phyloP scores from a whole-genome alignment of 2,113 vertebrate species.

The Capreolus pygargus region DNA sequence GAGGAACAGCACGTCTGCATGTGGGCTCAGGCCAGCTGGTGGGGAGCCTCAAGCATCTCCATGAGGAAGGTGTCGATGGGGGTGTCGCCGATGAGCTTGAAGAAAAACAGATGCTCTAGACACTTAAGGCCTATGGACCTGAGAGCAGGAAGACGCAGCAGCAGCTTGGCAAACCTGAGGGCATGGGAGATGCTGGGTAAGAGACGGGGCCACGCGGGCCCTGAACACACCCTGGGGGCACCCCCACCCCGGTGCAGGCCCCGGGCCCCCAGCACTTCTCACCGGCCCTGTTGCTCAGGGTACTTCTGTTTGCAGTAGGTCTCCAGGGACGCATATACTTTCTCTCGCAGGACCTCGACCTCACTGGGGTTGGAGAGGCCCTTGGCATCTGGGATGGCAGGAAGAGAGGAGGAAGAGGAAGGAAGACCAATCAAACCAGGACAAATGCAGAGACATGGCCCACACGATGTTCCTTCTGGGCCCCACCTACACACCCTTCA shows the following conservation, averaged over 20 bases:
- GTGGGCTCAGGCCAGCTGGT: slow-evolving; percentile 89
- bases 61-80: slow-evolving; percentile 96
- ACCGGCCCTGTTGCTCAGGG: slow-evolving; percentile 75
- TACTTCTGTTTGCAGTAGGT: slow-evolving; percentile 96
- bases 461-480: neutral
- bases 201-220: neutral
- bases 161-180: slow-evolving; percentile 93
- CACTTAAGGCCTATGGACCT: slow-evolving; percentile 93
- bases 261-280: neutral
- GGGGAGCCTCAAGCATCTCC: slow-evolving; percentile 96
- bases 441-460: neutral
- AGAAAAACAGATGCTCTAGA: slow-evolving; percentile 95
- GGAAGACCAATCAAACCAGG: neutral
- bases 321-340: slow-evolving; percentile 93
- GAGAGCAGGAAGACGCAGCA: slow-evolving; percentile 91
- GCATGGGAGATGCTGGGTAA: neutral
- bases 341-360: slow-evolving; percentile 92
- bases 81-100: slow-evolving; percentile 95
- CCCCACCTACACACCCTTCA: neutral
- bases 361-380: slow-evolving; percentile 91
- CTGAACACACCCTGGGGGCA: neutral
- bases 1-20: neutral
- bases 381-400: slow-evolving; percentile 75
- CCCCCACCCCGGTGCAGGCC: neutral
- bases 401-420: neutral